Conservation (phyloP, 2,113 vertebrate genomes). For the Ciconia boyciana region DNA sequence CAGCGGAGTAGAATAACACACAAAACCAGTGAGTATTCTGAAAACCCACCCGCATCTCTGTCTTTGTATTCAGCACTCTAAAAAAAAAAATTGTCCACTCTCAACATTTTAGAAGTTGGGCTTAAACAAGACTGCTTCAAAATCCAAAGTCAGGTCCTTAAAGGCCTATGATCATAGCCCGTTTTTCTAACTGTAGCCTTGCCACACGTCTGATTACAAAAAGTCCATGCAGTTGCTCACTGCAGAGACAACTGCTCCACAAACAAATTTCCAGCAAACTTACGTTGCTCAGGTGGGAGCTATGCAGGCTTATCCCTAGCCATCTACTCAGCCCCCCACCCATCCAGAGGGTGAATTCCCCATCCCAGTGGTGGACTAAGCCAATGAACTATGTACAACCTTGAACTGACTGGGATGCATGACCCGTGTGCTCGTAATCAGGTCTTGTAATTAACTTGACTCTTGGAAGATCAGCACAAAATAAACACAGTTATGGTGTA, state of each 20-base stretch:
- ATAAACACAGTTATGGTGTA: not conserved
- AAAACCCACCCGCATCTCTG: not conserved
- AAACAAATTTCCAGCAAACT: not conserved
- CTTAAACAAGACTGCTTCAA: not conserved
- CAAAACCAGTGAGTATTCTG: not conserved
- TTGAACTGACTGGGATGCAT: not conserved
- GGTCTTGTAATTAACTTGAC: not conserved
- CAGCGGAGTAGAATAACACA: not conserved
- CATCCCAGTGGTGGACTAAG: not conserved
- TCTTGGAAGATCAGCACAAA: not conserved
- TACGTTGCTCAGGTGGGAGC: not conserved
- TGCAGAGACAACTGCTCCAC: not conserved
- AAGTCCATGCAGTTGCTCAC: not conserved
- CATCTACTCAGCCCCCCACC: not conserved
- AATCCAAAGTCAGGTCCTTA: not conserved
- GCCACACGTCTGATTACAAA: not conserved
- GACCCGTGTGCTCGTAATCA: not conserved
- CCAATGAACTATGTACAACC: not conserved
- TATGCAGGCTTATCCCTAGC: not conserved
- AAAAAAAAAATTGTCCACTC: not conserved
- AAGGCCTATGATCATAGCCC: not conserved
- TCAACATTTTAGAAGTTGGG: not conserved
- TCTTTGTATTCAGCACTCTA: not conserved
- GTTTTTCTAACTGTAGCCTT: not conserved
- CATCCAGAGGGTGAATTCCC: not conserved